A percentile compares a stretch with the other conserved stretches of the same genome.
phyloP scores from a whole-genome alignment of 2,797 vertebrate species.

The Morus bassanus region DNA sequence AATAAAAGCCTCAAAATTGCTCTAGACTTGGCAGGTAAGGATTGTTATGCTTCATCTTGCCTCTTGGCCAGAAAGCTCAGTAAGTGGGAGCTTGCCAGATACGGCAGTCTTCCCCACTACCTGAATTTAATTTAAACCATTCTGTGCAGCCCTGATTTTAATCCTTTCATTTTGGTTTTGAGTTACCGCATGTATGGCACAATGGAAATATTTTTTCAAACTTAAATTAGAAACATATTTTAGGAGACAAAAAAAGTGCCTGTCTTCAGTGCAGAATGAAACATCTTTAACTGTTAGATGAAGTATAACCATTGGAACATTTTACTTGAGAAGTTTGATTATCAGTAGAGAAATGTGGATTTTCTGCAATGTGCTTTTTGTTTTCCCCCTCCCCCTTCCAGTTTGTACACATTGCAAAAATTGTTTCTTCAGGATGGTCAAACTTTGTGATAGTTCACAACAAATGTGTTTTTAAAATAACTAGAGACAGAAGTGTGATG shows the following conservation, averaged over 20 bases:
- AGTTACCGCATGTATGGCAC: slow-evolving; percentile 78
- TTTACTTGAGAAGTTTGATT: not conserved
- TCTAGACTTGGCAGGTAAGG: slow-evolving; percentile 65
- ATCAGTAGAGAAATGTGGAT: not conserved
- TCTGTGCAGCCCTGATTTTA: slow-evolving; percentile 74
- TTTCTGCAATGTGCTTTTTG: not conserved
- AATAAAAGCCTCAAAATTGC: slow-evolving; percentile 46
- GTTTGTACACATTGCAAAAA: not conserved
- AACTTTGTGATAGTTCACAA: not conserved
- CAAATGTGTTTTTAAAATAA: not conserved
- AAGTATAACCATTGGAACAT: slow-evolving; percentile 45
- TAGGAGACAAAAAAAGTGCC: slow-evolving; percentile 51
- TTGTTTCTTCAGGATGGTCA: not conserved
- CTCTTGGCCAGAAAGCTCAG: slow-evolving; percentile 62
- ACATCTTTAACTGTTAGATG: slow-evolving; percentile 69
- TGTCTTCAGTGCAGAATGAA: slow-evolving; percentile 66
- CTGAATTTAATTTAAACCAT: slow-evolving; percentile 85
- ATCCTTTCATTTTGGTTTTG: slow-evolving; percentile 82
- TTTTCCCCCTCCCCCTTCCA: not conserved
- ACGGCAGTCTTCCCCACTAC: slow-evolving; percentile 73
- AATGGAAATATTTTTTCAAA: slow-evolving; percentile 80
- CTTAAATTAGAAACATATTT: slow-evolving; percentile 81
- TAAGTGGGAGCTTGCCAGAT: slow-evolving; percentile 65
- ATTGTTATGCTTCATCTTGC: slow-evolving; percentile 62
- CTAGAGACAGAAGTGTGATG: not conserved